Evolutionary conservation across 2,797 vertebrate genomes (phyloP), one percentile per base, ranked within the genome.

Genomic region (Notoglanidium macrostoma): DNA sequence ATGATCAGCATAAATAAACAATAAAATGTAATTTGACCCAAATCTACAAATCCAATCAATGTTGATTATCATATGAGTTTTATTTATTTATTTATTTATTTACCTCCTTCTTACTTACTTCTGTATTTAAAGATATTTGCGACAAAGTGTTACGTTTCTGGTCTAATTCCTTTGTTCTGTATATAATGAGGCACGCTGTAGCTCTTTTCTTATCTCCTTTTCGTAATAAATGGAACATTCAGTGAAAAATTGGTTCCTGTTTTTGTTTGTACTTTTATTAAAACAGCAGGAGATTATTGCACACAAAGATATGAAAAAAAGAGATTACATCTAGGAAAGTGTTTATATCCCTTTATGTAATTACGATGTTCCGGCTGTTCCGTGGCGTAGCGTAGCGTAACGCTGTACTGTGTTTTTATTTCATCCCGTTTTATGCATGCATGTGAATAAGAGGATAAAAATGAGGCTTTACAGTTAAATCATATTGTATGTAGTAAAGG

Each of bases 231-330:
- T 6, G 11, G 54, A 26, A 55, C 55, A 59, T 15, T 61, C 23
- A 1, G 19, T 80, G 55, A 61, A 61, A 80, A 80, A 80, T 15
- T 12, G 55, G 5, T 26, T 40, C 10, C 32, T 59, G 2, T 26
- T 14, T 15, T 26, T 7, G 11, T 79, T 59, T 40, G 77, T 79
- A 79, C 32, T 59, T 59, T 59, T 79, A 79, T 79, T 79, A 79
- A 78, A 79, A 59, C 54, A 59, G 54, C 77, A 79, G 77, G 3
- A 59, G 55, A 40, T 80, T 44, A 44, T 3, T 61, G 78, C 35
- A 40, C 21, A 26, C 21, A 17, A 35, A 3, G 61, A 61, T 26
- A 80, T 26, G 32, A 35, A 35, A 55, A 21, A 44, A 26, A 23
- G 35, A 61, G 55, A 80, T 40, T 59, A 9, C 35, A 44, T 61